A percentile compares a stretch with the other conserved stretches of the same genome.
These are phyloP conservation scores for Polypterus senegalus DNA, from an alignment of 2,113 vertebrate genomes.

Conservation along the genomic window DNA sequence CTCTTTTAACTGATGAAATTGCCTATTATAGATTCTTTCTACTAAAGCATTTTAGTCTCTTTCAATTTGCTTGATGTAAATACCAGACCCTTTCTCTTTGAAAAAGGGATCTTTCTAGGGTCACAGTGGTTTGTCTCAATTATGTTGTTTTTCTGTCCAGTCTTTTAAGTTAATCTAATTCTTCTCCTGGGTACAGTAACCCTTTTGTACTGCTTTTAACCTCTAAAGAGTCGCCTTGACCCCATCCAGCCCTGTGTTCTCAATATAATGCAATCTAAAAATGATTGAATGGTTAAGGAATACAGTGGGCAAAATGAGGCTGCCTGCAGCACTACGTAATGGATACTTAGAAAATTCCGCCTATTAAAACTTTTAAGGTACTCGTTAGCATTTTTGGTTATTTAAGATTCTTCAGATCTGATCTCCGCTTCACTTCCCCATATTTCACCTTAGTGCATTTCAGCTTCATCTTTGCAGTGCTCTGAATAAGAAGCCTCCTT, in stretches of 20 bases:
- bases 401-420: slow-evolving; percentile 52
- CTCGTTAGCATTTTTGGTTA: slow-evolving; percentile 21
- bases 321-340: slow-evolving; percentile 25
- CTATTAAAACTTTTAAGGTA: slow-evolving; percentile 20
- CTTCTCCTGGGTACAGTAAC: slow-evolving; percentile 59
- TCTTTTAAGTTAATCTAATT: slow-evolving; percentile 70
- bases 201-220: slow-evolving; percentile 72
- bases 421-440: slow-evolving; percentile 45
- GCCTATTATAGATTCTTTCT: slow-evolving; percentile 22
- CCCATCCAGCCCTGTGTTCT: slow-evolving; percentile 52
- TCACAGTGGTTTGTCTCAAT: slow-evolving; percentile 57
- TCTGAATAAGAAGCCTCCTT: slow-evolving; percentile 40
- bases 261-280: slow-evolving; percentile 45
- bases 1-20: slow-evolving; percentile 21
- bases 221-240: slow-evolving; percentile 63
- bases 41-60: slow-evolving; percentile 30
- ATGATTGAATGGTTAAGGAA: slow-evolving; percentile 27
- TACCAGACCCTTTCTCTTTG: slow-evolving; percentile 27
- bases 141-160: slow-evolving; percentile 55
- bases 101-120: slow-evolving; percentile 36
- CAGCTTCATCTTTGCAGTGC: slow-evolving; percentile 31
- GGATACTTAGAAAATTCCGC: slow-evolving; percentile 23
- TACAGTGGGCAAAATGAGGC: slow-evolving; percentile 18
- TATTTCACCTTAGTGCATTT: slow-evolving; percentile 35
- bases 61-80: slow-evolving; percentile 38